Conservation (phyloP, 2,888 invertebrate genomes). For the Acanthopleura granulata region DNA sequence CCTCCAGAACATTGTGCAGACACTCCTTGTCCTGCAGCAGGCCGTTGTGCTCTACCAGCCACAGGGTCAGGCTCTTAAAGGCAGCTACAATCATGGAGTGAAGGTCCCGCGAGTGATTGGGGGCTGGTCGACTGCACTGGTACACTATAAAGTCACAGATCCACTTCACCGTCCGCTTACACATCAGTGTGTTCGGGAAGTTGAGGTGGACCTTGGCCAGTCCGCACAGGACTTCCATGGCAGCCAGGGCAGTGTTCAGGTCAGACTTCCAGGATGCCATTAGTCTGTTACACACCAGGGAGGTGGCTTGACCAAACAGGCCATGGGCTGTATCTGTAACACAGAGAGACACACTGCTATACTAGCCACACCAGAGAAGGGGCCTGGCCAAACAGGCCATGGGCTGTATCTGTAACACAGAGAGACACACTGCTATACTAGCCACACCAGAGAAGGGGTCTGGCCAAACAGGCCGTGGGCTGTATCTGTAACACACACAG, state of each 20-base stretch:
- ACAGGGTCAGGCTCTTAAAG: slow-evolving; percentile 76
- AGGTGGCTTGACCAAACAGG: slow-evolving; percentile 91
- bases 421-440: no score
- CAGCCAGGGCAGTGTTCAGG: slow-evolving; percentile 92
- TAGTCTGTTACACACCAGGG: slow-evolving; percentile 92
- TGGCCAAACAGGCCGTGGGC: slow-evolving; percentile 90
- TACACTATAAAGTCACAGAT: slow-evolving; percentile 97
- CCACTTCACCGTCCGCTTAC: slow-evolving; percentile 83
- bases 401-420: no score
- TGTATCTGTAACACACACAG: slow-evolving; percentile 75
- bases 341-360: neutral
- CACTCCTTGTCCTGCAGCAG: slow-evolving; percentile 92
- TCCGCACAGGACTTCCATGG: slow-evolving; percentile 90
- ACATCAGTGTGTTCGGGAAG: slow-evolving; percentile 62
- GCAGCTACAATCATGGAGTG: slow-evolving; percentile 88
- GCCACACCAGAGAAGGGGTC: slow-evolving; percentile 91
- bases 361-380: no score
- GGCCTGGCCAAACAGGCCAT: no score
- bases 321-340: slow-evolving; percentile 85
- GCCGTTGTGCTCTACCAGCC: slow-evolving; percentile 92
- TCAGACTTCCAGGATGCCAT: slow-evolving; percentile 98
- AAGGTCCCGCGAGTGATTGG: slow-evolving; percentile 90
- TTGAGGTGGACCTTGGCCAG: slow-evolving; percentile 78
- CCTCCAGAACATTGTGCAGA: slow-evolving; percentile 92
- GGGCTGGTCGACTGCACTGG: slow-evolving; percentile 91